Base-by-base conservation (phyloP, 2,113 vertebrate genomes). In the Siniperca chuatsi region DNA sequence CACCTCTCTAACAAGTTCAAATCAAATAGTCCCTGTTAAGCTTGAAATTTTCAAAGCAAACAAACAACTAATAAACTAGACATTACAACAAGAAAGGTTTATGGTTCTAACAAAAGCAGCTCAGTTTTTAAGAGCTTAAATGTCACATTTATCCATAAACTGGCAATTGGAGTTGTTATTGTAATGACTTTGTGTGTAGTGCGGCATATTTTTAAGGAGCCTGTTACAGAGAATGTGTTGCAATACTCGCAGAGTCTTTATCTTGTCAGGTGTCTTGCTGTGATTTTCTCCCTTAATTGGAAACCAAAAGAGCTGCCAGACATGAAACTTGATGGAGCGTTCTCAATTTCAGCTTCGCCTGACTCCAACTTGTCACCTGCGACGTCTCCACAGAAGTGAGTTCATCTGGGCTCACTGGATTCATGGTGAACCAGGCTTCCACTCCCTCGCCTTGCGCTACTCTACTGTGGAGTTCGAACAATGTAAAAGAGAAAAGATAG, bases 241-340 rank as follows among this genome's bases (percentile, higher is more conserved):
- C 35, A 82, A 37, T 20, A 29, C 40, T 61, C 7, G 8, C 60
- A 65, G 46, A 18, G 64, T 70, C 71, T 73, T 81, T 86, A 78
- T 88, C 67, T 71, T 66, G 11, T 85, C 85, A 79, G 79, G 79
- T 76, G 67, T 78, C 61, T 54, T 44, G 58, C 82, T 73, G 67
- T 60, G 71, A 61, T 75, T 81, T 79, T 58, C 82, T 6, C 46
- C 69, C 70, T 52, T 80, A 79, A 91, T 81, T 89, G 61, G 84
- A 88, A 89, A 82, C 65, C 62, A 72, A 85, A 62, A 6, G 50
- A 78, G 79, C 74, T 67, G 69, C 44, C 77, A 85, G 67, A 81
- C 75, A 44, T 52, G 29, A 77, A 66, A 58, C 64, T 21, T 78
- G 74, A 85, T 42, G 75, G 48, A 65, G 54, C 40, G 7, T 70